A percentile compares a stretch with the other conserved stretches of the same genome.
Evolutionary conservation across 2,888 invertebrate species (phyloP).

Genomic region (Drosophila anomelani): DNA sequence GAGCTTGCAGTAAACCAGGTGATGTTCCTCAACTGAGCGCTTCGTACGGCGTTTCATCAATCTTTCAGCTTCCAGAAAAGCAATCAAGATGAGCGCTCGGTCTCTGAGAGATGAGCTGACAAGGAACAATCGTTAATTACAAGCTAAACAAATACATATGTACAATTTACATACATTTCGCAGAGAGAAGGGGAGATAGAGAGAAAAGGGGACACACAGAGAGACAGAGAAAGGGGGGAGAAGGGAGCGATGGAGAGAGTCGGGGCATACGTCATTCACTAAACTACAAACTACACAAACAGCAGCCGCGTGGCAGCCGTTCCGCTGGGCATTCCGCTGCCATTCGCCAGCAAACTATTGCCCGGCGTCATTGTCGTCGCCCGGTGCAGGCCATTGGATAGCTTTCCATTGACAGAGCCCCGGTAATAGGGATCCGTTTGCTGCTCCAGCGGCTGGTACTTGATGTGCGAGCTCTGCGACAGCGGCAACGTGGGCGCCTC

Average conservation of each 20-base stretch:
- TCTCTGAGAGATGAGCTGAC: not conserved
- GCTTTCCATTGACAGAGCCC: slow-evolving; percentile 57
- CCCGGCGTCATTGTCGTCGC: slow-evolving; percentile 19
- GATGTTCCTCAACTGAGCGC: not conserved
- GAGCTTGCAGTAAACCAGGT: not conserved
- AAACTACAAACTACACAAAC: slow-evolving; percentile 81
- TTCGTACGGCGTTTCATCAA: not conserved
- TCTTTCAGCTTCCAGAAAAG: not conserved
- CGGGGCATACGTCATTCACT: slow-evolving; percentile 41
- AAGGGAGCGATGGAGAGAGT: slow-evolving; percentile 4
- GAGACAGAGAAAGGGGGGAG: not conserved
- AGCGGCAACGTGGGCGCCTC: slow-evolving; percentile 86
- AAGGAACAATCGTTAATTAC: not conserved
- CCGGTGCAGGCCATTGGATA: slow-evolving; percentile 56
- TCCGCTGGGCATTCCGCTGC: slow-evolving; percentile 76
- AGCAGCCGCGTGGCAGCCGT: slow-evolving; percentile 81
- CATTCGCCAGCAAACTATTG: slow-evolving; percentile 81
- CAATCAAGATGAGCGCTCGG: not conserved
- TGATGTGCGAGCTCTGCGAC: slow-evolving; percentile 83
- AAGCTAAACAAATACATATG: slow-evolving; percentile 4
- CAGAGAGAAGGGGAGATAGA: not conserved
- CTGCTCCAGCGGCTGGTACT: slow-evolving; percentile 79
- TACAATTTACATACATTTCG: not conserved
- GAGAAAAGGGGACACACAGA: not conserved
- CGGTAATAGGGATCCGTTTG: slow-evolving; percentile 76